A percentile compares a stretch with the other conserved stretches of the same genome.
These are phyloP conservation scores for Hephaestus fuliginosus DNA, from an alignment of 2,797 vertebrate species.

Conservation along the genomic window DNA sequence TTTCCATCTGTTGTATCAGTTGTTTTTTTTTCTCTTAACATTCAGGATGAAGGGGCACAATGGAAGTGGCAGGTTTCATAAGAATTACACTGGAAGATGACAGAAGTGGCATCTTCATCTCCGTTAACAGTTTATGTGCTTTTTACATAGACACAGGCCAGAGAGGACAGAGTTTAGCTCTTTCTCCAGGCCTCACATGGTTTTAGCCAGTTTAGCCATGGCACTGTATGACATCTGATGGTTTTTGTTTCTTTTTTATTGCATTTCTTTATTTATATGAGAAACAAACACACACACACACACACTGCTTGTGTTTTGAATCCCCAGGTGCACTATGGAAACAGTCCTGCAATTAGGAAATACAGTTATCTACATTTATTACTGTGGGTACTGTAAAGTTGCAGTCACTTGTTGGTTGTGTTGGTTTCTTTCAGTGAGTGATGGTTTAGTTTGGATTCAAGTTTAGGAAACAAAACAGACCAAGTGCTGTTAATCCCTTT, in stretches of 20 bases:
- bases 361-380: neutral
- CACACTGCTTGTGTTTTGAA: neutral
- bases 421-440: neutral
- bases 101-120: neutral
- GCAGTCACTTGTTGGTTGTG: neutral
- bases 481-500: neutral
- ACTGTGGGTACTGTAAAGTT: neutral
- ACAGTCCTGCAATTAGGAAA: neutral
- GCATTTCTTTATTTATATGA: too few species aligned
- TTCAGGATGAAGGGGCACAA: neutral
- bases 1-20: slow-evolving; percentile 14
- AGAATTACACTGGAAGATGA: slow-evolving; percentile 56
- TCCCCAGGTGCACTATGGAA: neutral
- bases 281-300: neutral
- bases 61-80: slow-evolving; percentile 51
- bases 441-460: neutral
- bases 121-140: slow-evolving; percentile 82
- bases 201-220: neutral
- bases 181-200: neutral
- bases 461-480: neutral
- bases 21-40: neutral
- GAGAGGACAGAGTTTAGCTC: neutral
- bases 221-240: neutral
- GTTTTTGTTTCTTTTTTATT: too few species aligned
- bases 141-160: slow-evolving; percentile 76